Evolutionary conservation across 2,888 invertebrate genomes (phyloP).

Genomic region (Melieria omissa): DNA sequence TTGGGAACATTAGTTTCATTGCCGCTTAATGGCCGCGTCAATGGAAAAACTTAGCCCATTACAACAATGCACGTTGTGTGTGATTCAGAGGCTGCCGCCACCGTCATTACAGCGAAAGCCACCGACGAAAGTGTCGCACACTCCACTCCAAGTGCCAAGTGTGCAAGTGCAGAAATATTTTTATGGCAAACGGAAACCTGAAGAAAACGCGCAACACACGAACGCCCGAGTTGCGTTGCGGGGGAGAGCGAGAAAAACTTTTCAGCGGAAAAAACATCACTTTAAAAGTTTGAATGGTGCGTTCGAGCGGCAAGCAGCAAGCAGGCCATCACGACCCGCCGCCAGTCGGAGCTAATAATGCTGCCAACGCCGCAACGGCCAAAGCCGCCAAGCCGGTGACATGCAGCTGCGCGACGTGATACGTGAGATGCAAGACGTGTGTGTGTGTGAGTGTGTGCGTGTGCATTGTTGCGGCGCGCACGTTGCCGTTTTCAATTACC

Average conservation of each 20-base stretch:
- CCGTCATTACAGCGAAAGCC: neutral
- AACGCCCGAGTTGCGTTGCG: slow-evolving; percentile 17
- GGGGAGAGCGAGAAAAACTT: slow-evolving; percentile 19
- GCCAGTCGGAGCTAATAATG: slow-evolving; percentile 10
- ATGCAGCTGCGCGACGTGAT: neutral
- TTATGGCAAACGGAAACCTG: slow-evolving; percentile 39
- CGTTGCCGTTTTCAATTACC: slow-evolving; percentile 1
- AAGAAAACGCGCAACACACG: slow-evolving; percentile 36
- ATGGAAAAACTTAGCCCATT: slow-evolving; percentile 51
- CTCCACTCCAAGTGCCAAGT: neutral
- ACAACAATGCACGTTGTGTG: slow-evolving; percentile 38
- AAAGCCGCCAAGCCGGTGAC: no score
- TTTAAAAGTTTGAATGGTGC: slow-evolving; percentile 29
- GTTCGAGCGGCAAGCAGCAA: neutral
- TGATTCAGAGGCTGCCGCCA: neutral
- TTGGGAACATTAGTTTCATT: slow-evolving; percentile 48
- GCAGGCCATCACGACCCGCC: neutral
- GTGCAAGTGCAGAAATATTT: slow-evolving; percentile 34
- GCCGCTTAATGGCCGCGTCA: slow-evolving; percentile 50
- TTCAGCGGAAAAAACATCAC: slow-evolving; percentile 33
- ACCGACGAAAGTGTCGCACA: slow-evolving; percentile 20
- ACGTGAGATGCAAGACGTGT: slow-evolving; percentile 23
- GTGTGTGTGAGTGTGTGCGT: slow-evolving; percentile 22
- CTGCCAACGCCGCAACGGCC: no score
- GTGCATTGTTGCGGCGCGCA: neutral